Conservation (phyloP, 2,888 invertebrate genomes). For the Lypha dubia region DNA sequence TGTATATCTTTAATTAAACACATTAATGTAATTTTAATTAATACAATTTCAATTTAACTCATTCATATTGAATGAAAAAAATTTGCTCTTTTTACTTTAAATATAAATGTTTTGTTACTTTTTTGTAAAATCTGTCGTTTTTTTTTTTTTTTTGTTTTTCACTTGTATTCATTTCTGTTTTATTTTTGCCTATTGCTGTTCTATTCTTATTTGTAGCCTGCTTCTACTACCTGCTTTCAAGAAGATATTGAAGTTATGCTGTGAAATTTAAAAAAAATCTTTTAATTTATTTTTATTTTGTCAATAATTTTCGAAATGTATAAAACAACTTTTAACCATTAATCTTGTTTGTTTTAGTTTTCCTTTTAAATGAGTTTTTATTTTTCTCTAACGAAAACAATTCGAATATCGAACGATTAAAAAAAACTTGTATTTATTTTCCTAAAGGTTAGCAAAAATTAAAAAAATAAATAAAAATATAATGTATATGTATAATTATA, state of each 20-base stretch:
- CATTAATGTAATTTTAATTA: conserved; percentile 32
- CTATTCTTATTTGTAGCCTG: conserved; percentile 75
- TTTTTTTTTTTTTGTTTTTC: no score
- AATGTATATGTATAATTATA: no score
- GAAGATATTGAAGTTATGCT: conserved; percentile 80
- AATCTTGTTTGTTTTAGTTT: neutral
- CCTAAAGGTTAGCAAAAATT: neutral
- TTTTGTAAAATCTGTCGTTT: conserved; percentile 21
- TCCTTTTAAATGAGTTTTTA: neutral
- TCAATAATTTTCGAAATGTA: neutral
- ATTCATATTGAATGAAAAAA: conserved; percentile 80
- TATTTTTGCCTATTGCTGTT: conserved; percentile 61
- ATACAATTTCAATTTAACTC: conserved; percentile 63
- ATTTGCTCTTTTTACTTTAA: conserved; percentile 21
- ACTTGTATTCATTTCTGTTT: conserved; percentile 45
- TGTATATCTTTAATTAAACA: conserved; percentile 6
- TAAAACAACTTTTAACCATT: neutral
- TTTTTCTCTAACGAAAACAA: conserved; percentile 30
- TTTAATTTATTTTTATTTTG: neutral
- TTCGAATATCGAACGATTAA: conserved; percentile 43
- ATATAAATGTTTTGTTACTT: conserved; percentile 11
- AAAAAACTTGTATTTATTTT: conserved; percentile 13
- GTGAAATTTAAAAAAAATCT: conserved; percentile 69
- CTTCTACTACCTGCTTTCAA: conserved; percentile 74
- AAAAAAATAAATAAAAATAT: neutral